Percentiles rank a stretch among this genome's conserved stretches.
These are phyloP conservation scores for Alviniconcha strummeri DNA, from an alignment of 2,888 invertebrate species.

Conservation along the genomic window DNA sequence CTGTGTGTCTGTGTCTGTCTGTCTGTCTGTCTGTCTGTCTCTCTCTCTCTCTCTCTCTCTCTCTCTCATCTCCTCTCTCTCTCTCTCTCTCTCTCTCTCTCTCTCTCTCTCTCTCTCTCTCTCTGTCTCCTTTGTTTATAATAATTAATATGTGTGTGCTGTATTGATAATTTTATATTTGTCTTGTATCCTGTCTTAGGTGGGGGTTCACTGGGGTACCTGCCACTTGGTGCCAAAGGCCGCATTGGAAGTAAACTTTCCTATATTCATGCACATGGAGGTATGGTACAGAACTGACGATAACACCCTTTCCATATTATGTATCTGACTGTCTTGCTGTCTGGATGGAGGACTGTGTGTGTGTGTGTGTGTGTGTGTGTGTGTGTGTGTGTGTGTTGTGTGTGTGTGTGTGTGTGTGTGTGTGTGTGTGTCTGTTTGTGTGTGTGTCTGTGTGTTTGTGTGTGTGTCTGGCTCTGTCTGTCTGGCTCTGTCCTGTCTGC, in stretches of 20 bases:
- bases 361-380: background rate
- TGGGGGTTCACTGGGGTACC: conserved; percentile 87
- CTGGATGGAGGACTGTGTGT: background rate
- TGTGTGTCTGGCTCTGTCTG: background rate
- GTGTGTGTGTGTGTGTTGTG: background rate
- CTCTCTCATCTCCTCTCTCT: background rate
- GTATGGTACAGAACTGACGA: conserved; percentile 49
- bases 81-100: background rate
- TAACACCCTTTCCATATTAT: background rate
- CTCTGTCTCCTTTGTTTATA: background rate
- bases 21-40: background rate
- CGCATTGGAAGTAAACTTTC: conserved; percentile 84
- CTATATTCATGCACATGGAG: conserved; percentile 72
- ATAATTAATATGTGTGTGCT: too few relatives aligned
- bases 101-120: background rate
- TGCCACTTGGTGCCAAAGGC: conserved; percentile 91
- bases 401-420: background rate
- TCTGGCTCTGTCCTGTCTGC: too few relatives aligned
- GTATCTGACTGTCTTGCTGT: background rate
- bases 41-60: background rate
- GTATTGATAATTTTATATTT: too few relatives aligned
- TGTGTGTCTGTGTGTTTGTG: background rate
- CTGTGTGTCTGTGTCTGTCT: background rate
- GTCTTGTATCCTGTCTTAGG: conserved; percentile 74
- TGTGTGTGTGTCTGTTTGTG: background rate